Base-by-base conservation (phyloP, 2,797 vertebrate genomes). In the Syngnathus acus region DNA sequence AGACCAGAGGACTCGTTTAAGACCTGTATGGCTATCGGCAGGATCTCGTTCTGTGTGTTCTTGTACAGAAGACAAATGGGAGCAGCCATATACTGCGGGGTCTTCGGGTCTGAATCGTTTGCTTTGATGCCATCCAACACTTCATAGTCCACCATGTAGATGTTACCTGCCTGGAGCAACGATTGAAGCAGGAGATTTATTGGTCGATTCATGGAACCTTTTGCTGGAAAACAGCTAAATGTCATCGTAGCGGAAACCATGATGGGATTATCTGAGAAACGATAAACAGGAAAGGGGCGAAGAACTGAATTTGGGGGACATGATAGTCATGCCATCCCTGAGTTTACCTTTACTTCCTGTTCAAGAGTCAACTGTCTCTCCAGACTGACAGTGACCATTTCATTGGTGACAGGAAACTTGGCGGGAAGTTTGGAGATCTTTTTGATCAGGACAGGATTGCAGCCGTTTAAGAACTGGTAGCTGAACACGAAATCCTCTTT, bases 21-120 rank as follows among this genome's bases (percentile, higher is more conserved):
- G 86, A 99, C 97, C 95, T 99, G 97, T 72, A 99, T 98, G 71
- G 97, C 97, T 48, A 99, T 92, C 67, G 97, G 97, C 61, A 97
- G 70, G 62, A 99, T 90, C 89, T 98, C 98, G 80, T 94, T 94
- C 75, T 87, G 83, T 54, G 77, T 63, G 62, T 94, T 99, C 73
- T 93, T 98, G 88, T 99, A 98, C 14, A 99, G 86, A 65, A 99
- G 87, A 79, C 96, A 97, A 65, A 99, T 86, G 0, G 97, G 95
- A 17, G 97, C 94, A 0, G 95, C 89, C 80, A 99, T 76, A 84
- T 94, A 97, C 85, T 99, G 97, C 68, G 90, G 63, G 0, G 96
- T 99, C 84, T 93, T 94, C 0, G 95, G 94, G 75, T 99, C 97
- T 21, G 96, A 98, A 69, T 84, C 53, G 82, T 99, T 99, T 59